Evolutionary conservation across 92 coral and sea anemone species (phyloP).

Genomic region (Montipora capitata): DNA sequence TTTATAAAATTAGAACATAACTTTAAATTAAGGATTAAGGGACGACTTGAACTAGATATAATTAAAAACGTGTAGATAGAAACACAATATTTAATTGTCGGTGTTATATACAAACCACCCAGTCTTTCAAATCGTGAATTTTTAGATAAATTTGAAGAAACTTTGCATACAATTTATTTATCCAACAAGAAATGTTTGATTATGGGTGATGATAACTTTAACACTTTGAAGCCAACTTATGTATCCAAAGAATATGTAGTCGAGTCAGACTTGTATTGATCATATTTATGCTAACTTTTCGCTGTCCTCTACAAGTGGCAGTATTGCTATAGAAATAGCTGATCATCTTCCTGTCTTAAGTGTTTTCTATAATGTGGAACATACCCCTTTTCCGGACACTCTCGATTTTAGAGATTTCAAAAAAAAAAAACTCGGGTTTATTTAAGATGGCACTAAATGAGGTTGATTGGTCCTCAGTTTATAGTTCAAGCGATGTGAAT

Average conservation of each 20-base stretch:
- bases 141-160: constrained; percentile 36
- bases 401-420: constrained; percentile 59
- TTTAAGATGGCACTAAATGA: constrained; percentile 22
- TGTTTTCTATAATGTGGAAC: constrained; percentile 31
- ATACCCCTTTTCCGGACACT: constrained; percentile 54
- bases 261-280: constrained; percentile 31
- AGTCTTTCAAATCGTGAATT: constrained; percentile 26
- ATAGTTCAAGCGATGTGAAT: constrained; percentile 37
- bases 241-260: constrained; percentile 21
- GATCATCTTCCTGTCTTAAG: constrained; percentile 49
- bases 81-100: background rate
- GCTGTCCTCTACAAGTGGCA: constrained; percentile 45
- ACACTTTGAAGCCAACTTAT: constrained; percentile 5
- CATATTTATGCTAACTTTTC: constrained; percentile 37
- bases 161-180: constrained; percentile 43
- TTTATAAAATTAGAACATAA: background rate
- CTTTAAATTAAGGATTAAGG: too few species aligned
- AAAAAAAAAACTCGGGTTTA: background rate
- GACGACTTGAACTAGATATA: too few species aligned
- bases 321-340: constrained; percentile 36
- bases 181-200: constrained; percentile 53
- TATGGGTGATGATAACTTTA: constrained; percentile 43
- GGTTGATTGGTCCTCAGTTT: constrained; percentile 43
- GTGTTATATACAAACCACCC: too few species aligned
- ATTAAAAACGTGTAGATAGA: constrained; percentile 1